A percentile compares a stretch with the other conserved stretches of the same genome.
These are phyloP conservation scores for Bombycilla garrulus DNA, from an alignment of 2,113 vertebrate species.

Conservation along the genomic window DNA sequence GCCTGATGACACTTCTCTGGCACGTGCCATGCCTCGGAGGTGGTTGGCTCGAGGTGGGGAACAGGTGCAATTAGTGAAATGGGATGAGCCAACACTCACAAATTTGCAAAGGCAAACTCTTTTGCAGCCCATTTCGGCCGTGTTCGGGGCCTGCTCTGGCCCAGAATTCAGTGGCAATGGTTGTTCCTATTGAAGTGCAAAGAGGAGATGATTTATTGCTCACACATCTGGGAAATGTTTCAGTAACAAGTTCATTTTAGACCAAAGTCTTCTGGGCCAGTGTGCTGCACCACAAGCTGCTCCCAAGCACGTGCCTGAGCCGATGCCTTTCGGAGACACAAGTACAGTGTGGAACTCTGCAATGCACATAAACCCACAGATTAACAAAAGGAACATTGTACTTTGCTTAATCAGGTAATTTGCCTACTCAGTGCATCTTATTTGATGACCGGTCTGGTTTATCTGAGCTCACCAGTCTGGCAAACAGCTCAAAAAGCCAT, in stretches of 20 bases:
- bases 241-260: not conserved
- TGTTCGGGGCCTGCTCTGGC: not conserved
- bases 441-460: not conserved
- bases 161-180: not conserved
- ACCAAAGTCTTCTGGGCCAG: not conserved
- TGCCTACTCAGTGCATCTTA: not conserved
- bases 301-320: fast-evolving
- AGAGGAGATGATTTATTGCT: not conserved
- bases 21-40: not conserved
- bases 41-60: not conserved
- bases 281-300: fast-evolving
- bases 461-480: not conserved
- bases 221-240: not conserved
- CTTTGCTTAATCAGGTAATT: not conserved
- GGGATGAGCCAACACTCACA: not conserved
- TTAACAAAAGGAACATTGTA: not conserved
- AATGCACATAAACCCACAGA: not conserved
- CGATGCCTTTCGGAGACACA: fast-evolving
- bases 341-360: not conserved
- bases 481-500: not conserved
- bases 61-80: not conserved
- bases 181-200: not conserved
- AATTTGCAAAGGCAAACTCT: not conserved
- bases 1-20: not conserved
- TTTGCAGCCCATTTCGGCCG: not conserved